These are phyloP conservation scores for Fragum whitleyi DNA, from an alignment of 2,888 invertebrate genomes.

Conservation along the genomic window DNA sequence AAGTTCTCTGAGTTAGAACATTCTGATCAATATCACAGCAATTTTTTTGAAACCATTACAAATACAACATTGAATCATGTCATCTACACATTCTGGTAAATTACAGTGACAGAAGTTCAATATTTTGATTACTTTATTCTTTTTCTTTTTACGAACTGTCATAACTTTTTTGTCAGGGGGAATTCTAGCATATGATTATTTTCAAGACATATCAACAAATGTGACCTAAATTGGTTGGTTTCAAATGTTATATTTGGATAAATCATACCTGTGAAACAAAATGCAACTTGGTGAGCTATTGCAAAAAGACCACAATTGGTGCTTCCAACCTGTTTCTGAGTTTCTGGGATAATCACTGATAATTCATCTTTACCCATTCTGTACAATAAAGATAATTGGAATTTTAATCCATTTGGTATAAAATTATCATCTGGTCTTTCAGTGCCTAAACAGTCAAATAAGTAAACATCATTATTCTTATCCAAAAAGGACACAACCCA, in stretches of 20 bases:
- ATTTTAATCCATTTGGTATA: constrained; percentile 34
- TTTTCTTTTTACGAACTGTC: constrained; percentile 7
- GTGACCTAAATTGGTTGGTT: not conserved
- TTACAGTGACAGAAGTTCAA: constrained; percentile 20
- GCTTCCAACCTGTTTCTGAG: constrained; percentile 27
- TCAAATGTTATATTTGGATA: not conserved
- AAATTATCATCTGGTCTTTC: constrained; percentile 27
- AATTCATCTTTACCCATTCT: constrained; percentile 2
- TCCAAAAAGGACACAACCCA: constrained; percentile 16
- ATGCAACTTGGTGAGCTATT: constrained; percentile 25
- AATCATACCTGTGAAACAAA: not conserved
- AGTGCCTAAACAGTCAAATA: constrained; percentile 44
- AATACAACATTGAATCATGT: constrained; percentile 27
- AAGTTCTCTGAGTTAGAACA: not conserved
- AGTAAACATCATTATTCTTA: constrained; percentile 21
- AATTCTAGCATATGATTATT: constrained; percentile 6
- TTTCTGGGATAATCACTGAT: not conserved
- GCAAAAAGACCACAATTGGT: constrained; percentile 44
- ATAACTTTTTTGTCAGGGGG: constrained; percentile 27
- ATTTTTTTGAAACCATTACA: constrained; percentile 29
- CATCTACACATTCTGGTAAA: constrained; percentile 31
- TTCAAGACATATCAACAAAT: not conserved
- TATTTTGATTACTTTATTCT: constrained; percentile 14
- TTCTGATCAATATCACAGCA: not conserved
- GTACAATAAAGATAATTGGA: constrained; percentile 37